Base-by-base conservation (phyloP, 1,140 invertebrate species). In the Drosophila kepulauana region DNA sequence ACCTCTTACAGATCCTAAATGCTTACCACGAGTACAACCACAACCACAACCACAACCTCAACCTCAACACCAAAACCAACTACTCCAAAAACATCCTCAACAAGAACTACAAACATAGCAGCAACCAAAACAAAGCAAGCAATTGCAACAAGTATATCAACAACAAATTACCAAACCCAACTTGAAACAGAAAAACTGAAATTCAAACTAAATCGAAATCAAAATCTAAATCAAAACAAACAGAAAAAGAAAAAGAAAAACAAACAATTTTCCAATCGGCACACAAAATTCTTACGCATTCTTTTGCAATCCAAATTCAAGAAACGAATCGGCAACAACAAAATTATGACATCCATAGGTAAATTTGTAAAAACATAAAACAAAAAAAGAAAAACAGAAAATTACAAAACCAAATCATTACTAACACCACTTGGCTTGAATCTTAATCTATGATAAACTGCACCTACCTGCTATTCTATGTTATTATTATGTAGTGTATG, bases 291-390 rank as follows among this genome's bases (percentile, higher is more conserved):
- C 54, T 43, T 49, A 62, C 38, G 54, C 54, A 62, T 62, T 56
- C 57, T 52, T 15, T 33, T 51, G 28, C 62, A 62, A 63, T 54
- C 58, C 35, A 82, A 81, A 78, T 75, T 64, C 59, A 77, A 77
- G 51, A 79, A 71, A 35, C 41, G 78, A 70, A 73, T 54, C 79
- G 63, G 78, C 75, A 78, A 77, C 59, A 78, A 82, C 69, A 65
- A 91, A 92, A 92, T 92, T 88, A 92, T 92, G 91, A 92, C 91
- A 73, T 92, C 91, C 68, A 92, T 92, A 92, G 91, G 91, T 92
- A 92, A 92, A 86, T 91, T 87, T 43, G 68, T 43, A 5, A 35
- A 28, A 38, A 13, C 5, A 51, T 25, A 51, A 15, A 48, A 62
- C 30, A 16, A 57, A 43, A 35, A 1, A 10, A 52, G 1, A 20